Base-by-base conservation (phyloP, 2,888 invertebrate species). In the Stegana nigrithorax region DNA sequence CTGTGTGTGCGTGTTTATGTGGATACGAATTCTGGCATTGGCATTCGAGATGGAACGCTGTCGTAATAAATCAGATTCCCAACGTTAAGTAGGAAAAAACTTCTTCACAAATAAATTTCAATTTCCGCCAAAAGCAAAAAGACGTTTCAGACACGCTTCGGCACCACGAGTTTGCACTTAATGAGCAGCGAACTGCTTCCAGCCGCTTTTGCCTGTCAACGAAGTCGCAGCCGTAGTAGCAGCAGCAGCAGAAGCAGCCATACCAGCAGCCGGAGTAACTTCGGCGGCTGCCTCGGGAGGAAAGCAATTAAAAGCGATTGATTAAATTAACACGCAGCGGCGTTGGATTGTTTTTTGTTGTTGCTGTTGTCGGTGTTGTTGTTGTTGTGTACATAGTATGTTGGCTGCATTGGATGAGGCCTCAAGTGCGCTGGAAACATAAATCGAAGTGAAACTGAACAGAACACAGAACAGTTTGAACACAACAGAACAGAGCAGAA, bases 81-180 rank as follows among this genome's bases (percentile, higher is more conserved):
- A 17, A 6, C 39, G n/a, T 25, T 21, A 26, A 27, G 14, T 26
- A 25, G 23, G 26, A 39, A 44, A n/a, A 58, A 58, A 29, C 27
- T 58, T 17, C 32, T 45, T 45, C 27, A 27, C 58, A 58, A 58
- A 58, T 47, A 58, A 58, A 47, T 58, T 58, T 58, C 58, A 58
- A 29, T 47, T 47, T 58, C 29, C 58, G 58, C 45, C 58, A 19
- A 58, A 27, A 58, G 45, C 58, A 26, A 26, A n/a, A 5, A 45
- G 39, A 39, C 17, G 39, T 14, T 39, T 17, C 39, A 39, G 39
- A 39, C 39, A 39, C 39, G 39, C 39, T 39, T 39, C 6, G 12
- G 39, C 14, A 39, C 14, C 39, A 17, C 39, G 39, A 39, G 39
- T 39, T 39, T 39, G 39, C 39, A 39, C 39, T 39, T 39, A 39